phyloP scores from a whole-genome alignment of 2,113 vertebrate genomes.

The Tupaia chinensis region DNA sequence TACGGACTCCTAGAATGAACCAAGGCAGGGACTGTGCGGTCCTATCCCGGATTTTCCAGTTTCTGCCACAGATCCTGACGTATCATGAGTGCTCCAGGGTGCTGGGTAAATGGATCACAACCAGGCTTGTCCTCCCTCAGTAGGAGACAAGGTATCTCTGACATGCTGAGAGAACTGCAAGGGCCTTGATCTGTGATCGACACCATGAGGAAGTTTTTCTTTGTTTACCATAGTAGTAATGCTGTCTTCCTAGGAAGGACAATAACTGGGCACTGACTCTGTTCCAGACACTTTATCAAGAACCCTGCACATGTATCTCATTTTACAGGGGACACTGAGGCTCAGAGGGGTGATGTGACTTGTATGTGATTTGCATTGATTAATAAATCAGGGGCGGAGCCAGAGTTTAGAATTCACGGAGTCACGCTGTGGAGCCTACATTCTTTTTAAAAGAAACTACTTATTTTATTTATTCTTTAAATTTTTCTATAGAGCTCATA shows the following conservation, averaged over 20 bases:
- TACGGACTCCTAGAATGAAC: neutral
- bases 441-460: no score
- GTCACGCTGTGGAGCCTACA: no score
- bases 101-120: neutral
- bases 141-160: neutral
- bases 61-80: neutral
- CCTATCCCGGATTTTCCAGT: neutral
- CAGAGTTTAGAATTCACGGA: neutral
- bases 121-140: neutral
- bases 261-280: neutral
- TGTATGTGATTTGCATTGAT: neutral
- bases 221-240: neutral
- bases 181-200: neutral
- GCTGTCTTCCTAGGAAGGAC: neutral
- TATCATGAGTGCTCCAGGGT: neutral
- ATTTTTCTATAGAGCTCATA: no score
- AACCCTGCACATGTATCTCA: neutral
- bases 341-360: neutral
- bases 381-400: neutral
- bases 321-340: neutral
- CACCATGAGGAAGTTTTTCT: slow-evolving; percentile 4
- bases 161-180: neutral
- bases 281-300: neutral
- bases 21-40: neutral
- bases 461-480: no score